Conservation (phyloP, 2,888 invertebrate genomes). For the Elmis aenea region DNA sequence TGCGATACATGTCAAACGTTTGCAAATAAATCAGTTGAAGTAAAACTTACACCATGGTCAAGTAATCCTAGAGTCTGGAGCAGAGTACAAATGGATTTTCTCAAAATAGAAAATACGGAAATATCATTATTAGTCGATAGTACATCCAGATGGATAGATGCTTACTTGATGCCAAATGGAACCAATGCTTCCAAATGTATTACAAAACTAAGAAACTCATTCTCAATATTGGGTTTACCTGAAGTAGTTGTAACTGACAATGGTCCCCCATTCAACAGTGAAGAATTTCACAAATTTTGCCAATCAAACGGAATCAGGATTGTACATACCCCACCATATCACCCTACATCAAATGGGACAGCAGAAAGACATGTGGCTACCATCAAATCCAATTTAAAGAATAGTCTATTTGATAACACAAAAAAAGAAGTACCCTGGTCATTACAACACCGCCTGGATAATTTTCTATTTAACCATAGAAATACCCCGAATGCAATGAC, state of each 20-base stretch:
- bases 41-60: background rate
- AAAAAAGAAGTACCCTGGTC: too few species aligned
- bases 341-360: constrained; percentile 23
- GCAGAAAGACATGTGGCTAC: constrained; percentile 24
- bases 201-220: constrained; percentile 20
- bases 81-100: constrained; percentile 4
- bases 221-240: constrained; percentile 23
- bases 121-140: constrained; percentile 21
- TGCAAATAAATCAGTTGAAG: background rate
- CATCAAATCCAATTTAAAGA: constrained; percentile 26
- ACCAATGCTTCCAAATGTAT: constrained; percentile 18
- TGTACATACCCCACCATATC: constrained; percentile 23
- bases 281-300: constrained; percentile 22
- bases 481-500: background rate
- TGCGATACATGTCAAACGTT: background rate
- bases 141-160: constrained; percentile 25
- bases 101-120: too few species aligned
- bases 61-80: background rate
- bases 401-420: too few species aligned
- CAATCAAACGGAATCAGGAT: constrained; percentile 25
- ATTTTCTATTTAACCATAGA: constrained; percentile 1
- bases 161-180: constrained; percentile 22
- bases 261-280: constrained; percentile 24
- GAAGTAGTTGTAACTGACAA: constrained; percentile 24
- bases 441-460: too few species aligned